phyloP scores from a whole-genome alignment of 2,797 vertebrate species.

The Argyrosomus regius region DNA sequence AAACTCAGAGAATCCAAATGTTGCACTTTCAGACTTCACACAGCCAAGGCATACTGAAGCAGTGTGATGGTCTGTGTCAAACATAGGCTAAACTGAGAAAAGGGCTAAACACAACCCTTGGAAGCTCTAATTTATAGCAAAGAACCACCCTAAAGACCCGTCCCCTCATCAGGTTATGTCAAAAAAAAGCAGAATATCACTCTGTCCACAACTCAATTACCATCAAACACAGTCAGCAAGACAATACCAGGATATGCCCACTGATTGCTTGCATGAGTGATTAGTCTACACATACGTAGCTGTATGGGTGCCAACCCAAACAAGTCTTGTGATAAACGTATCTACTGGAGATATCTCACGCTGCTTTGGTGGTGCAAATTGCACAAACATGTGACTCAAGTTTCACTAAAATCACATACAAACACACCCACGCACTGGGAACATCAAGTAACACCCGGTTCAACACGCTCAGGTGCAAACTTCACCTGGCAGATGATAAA shows the following conservation, averaged over 20 bases:
- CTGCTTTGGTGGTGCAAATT: slow-evolving; percentile 28
- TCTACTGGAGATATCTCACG: slow-evolving; percentile 66
- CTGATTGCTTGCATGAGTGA: slow-evolving; percentile 78
- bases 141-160: slow-evolving; percentile 60
- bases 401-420: slow-evolving; percentile 21
- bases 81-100: slow-evolving; percentile 20
- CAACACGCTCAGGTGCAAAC: slow-evolving; percentile 48
- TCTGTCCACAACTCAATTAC: slow-evolving; percentile 58
- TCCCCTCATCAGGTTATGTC: slow-evolving; percentile 63
- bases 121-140: slow-evolving; percentile 76
- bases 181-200: slow-evolving; percentile 50
- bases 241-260: slow-evolving; percentile 84
- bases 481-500: neutral
- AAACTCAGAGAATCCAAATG: slow-evolving; percentile 31
- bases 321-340: slow-evolving; percentile 71
- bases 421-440: slow-evolving; percentile 46
- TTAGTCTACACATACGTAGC: slow-evolving; percentile 67
- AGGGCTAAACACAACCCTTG: slow-evolving; percentile 1
- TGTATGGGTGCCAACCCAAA: slow-evolving; percentile 75
- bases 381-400: slow-evolving; percentile 58
- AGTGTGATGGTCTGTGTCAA: slow-evolving; percentile 15
- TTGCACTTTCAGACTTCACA: slow-evolving; percentile 18
- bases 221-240: slow-evolving; percentile 67
- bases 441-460: slow-evolving; percentile 10
- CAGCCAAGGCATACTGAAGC: slow-evolving; percentile 44